Percentiles rank a stretch among this genome's conserved stretches.
Evolutionary conservation across 2,888 invertebrate genomes (phyloP).

Genomic region (Lissocephala sabroskyi): DNA sequence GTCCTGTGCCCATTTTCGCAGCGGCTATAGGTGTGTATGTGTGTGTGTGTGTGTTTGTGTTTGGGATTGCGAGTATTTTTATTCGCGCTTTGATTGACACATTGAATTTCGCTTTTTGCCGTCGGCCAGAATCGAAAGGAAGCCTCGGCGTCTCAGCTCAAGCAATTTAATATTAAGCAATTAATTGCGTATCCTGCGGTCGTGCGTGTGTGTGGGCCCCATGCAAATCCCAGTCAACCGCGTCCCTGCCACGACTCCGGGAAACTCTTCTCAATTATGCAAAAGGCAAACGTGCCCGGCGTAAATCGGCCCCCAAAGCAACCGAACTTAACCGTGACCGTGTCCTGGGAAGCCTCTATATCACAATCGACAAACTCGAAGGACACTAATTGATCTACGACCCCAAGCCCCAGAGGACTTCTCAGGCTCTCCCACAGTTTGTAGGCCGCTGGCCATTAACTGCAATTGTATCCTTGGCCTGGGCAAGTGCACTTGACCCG

Average conservation of each 20-base stretch:
- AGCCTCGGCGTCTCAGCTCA: background rate
- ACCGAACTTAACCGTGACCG: no score
- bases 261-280: conserved; percentile 47
- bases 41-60: conserved; percentile 11
- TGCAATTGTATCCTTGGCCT: no score
- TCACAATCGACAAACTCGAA: no score
- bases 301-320: no score
- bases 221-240: conserved; percentile 16
- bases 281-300: conserved; percentile 51
- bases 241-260: background rate
- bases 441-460: no score
- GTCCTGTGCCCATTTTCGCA: conserved; percentile 5
- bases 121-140: no score
- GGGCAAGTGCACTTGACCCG: no score
- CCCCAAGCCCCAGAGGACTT: no score
- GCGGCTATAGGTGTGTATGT: background rate
- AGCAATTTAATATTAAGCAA: conserved; percentile 26
- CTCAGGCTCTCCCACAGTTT: no score
- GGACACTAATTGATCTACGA: conserved; percentile 59
- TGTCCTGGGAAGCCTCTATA: no score
- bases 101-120: conserved; percentile 21
- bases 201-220: background rate
- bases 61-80: conserved; percentile 27
- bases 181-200: conserved; percentile 22
- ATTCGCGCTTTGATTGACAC: conserved; percentile 46